phyloP scores from a whole-genome alignment of 2,888 invertebrate genomes.

The Hesperia comma region DNA sequence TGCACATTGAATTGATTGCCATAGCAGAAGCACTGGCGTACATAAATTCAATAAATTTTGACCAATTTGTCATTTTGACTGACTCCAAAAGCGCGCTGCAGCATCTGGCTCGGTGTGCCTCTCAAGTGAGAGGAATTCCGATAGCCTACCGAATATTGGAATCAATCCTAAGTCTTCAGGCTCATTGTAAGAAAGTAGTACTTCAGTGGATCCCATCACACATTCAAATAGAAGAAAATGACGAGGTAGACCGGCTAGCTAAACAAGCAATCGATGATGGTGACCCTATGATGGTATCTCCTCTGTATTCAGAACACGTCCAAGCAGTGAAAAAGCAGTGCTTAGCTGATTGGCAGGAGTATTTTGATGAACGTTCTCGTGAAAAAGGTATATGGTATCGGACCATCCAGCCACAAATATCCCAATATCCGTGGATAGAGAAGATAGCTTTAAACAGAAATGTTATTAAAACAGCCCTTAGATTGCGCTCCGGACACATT shows the following conservation, averaged over 20 bases:
- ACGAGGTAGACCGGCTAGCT: constrained; percentile 25
- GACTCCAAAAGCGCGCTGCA: constrained; percentile 40
- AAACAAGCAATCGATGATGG: constrained; percentile 19
- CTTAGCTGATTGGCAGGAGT: constrained; percentile 2
- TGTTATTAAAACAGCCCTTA: neutral
- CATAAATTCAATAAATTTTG: constrained; percentile 20
- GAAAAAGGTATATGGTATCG: constrained; percentile 16
- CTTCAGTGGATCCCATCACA: constrained; percentile 42
- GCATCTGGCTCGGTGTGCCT: constrained; percentile 40
- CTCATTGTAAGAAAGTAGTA: constrained; percentile 9
- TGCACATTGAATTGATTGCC: constrained; percentile 36
- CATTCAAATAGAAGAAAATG: constrained; percentile 29
- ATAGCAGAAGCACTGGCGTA: constrained; percentile 37
- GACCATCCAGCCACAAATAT: constrained; percentile 14
- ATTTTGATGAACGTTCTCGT: constrained; percentile 1
- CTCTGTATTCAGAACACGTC: constrained; percentile 10
- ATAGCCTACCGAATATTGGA: constrained; percentile 40
- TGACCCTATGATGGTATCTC: neutral
- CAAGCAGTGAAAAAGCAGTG: constrained; percentile 2
- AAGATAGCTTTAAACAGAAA: neutral
- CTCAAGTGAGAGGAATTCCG: constrained; percentile 36
- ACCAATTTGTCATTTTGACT: constrained; percentile 37
- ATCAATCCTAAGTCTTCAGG: constrained; percentile 26
- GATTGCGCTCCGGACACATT: constrained; percentile 22
- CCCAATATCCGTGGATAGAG: neutral